Evolutionary conservation across 1,140 invertebrate species (phyloP), one percentile per base, ranked within the genome.

Genomic region (Laodelphax striatellus): DNA sequence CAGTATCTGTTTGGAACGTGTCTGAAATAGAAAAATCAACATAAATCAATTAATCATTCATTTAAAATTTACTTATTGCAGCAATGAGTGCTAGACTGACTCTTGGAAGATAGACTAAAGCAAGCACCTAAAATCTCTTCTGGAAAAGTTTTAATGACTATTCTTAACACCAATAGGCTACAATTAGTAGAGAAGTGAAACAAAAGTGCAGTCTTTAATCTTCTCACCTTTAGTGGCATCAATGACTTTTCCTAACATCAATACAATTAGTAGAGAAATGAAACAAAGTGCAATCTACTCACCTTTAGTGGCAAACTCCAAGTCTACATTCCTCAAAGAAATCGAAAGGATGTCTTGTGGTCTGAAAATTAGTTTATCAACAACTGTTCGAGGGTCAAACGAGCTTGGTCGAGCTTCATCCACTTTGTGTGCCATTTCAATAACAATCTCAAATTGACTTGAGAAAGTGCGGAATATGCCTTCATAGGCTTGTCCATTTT

Each of bases 401-500:
- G 79, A 75, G 11, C 68, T 69, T 58, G 76, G 74, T 57, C 80
- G 79, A 52, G 82, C 79, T 65, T 79, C 80, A 68, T 91, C 87
- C 61, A 92, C 82, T 69, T 83, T 84, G 69, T 90, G 86, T 42
- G 85, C 88, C 75, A 90, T 80, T 76, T 92, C 88, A 69, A 94
- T 73, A 55, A 91, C 89, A 63, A 92, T 79, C 69, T 90, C 87
- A 73, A 90, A 88, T 70, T 86, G 81, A 69, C 81, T 80, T 55
- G 90, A 93, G 74, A 92, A 91, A 34, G 90, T 92, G 67, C 82
- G 82, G 71, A 94, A 90, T 58, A 94, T 82, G 55, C 90, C 90
- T 76, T 94, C 90, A 78, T 85, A 93, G 57, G 88, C 74, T 63
- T 81, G 81, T 61, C 88, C 89, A 65, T 88, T 88, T 69, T 83